phyloP scores from a whole-genome alignment of 2,797 vertebrate genomes.

The Spheniscus humboldti region DNA sequence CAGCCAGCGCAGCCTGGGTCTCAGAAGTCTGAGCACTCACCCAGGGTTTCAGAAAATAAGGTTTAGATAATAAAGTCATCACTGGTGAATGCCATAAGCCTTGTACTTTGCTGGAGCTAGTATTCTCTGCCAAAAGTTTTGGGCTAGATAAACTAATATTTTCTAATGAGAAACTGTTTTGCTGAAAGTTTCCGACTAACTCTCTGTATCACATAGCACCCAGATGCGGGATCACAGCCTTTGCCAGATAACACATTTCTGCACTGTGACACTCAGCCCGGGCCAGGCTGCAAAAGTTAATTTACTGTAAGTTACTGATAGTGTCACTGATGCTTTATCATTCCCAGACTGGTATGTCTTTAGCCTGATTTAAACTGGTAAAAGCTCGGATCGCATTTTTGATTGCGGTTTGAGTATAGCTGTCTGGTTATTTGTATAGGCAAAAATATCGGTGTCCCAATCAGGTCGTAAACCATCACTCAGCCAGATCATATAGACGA shows the following conservation, averaged over 20 bases:
- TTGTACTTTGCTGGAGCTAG: not conserved
- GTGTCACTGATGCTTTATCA: not conserved
- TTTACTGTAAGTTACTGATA: not conserved
- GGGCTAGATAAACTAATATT: not conserved
- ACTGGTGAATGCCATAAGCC: not conserved
- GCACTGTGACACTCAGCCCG: not conserved
- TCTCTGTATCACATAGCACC: not conserved
- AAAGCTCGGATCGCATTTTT: not conserved
- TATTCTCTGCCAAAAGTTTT: not conserved
- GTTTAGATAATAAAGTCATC: not conserved
- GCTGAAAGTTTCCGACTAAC: not conserved
- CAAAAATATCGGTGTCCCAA: not conserved
- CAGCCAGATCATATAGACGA: not conserved
- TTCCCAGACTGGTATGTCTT: not conserved
- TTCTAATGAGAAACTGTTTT: not conserved
- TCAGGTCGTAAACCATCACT: not conserved
- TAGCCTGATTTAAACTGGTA: not conserved
- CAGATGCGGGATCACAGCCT: not conserved
- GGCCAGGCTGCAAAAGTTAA: not conserved
- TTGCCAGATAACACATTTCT: not conserved
- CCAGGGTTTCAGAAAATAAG: not conserved
- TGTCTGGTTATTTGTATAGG: not conserved
- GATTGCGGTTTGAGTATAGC: not conserved
- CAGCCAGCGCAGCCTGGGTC: not conserved
- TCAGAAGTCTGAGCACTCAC: not conserved